Evolutionary conservation across 2,888 invertebrate genomes (phyloP).

Genomic region (Ethmia dodecea): DNA sequence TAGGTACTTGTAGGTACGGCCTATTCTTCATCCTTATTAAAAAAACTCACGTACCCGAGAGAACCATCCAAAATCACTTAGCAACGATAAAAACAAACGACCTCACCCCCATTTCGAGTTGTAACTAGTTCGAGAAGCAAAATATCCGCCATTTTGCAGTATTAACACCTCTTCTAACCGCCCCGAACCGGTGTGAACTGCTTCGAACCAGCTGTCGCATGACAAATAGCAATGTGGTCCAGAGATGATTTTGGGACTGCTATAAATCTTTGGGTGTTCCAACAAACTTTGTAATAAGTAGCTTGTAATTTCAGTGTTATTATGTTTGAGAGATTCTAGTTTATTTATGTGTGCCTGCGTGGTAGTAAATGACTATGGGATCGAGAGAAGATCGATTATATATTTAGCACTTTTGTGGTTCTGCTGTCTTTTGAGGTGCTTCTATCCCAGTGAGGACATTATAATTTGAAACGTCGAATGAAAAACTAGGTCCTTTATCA

Average conservation of each 20-base stretch:
- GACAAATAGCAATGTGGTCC: constrained; percentile 48
- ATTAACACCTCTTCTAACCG: constrained; percentile 9
- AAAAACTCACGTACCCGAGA: too few species aligned
- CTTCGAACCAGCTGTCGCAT: constrained; percentile 38
- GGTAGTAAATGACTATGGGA: background rate
- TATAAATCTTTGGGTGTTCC: constrained; percentile 29
- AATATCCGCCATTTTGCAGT: constrained; percentile 26
- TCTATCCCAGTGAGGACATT: too few species aligned
- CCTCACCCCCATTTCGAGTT: constrained; percentile 19
- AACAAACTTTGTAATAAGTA: constrained; percentile 12
- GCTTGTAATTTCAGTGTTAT: constrained; percentile 13
- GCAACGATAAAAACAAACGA: constrained; percentile 39
- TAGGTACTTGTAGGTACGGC: too few species aligned
- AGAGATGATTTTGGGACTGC: constrained; percentile 47
- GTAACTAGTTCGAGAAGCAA: constrained; percentile 27
- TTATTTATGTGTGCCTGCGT: background rate
- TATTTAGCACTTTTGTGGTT: too few species aligned
- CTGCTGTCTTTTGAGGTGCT: too few species aligned
- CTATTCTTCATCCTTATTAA: too few species aligned
- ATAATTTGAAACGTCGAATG: too few species aligned
- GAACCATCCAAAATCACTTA: constrained; percentile 41
- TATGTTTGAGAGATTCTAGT: constrained; percentile 3
- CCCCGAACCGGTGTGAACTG: constrained; percentile 32
- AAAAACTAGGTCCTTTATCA: too few species aligned
- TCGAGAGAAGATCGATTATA: too few species aligned